phyloP scores from a whole-genome alignment of 2,113 vertebrate species.

The Castor canadensis region DNA sequence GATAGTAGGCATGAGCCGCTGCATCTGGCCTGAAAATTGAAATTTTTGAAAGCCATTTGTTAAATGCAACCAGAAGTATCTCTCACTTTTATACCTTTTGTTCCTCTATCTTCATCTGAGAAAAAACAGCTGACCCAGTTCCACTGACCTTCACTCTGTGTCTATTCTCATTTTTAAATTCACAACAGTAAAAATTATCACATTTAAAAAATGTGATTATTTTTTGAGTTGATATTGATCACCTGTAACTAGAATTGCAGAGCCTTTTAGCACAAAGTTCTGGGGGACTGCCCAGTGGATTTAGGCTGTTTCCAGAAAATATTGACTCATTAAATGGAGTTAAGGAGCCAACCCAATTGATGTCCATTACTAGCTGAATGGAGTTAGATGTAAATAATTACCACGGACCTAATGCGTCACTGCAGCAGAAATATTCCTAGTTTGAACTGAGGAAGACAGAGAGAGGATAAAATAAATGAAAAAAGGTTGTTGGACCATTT shows the following conservation, averaged over 20 bases:
- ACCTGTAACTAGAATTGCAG: neutral
- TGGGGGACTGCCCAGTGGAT: neutral
- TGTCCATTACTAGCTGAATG: neutral
- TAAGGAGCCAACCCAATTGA: neutral
- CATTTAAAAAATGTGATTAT: too few species aligned
- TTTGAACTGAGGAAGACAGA: neutral
- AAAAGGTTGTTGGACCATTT: too few species aligned
- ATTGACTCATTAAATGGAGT: neutral
- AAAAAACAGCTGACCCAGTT: neutral
- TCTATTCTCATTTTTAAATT: neutral
- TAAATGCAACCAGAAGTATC: neutral
- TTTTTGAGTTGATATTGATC: neutral
- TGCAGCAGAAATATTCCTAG: neutral
- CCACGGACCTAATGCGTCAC: neutral
- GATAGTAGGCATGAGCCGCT: too few species aligned
- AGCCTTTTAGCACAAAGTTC: neutral
- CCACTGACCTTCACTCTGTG: neutral
- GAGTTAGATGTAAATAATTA: neutral
- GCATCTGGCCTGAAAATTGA: too few species aligned
- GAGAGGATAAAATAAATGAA: too few species aligned
- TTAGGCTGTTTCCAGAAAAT: neutral
- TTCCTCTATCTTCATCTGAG: neutral
- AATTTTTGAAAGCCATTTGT: neutral
- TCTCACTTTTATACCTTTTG: neutral
- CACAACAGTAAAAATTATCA: neutral